Evolutionary conservation across 2,888 invertebrate species (phyloP), one percentile per base, ranked within the genome.

Genomic region (Plebejus melissa): DNA sequence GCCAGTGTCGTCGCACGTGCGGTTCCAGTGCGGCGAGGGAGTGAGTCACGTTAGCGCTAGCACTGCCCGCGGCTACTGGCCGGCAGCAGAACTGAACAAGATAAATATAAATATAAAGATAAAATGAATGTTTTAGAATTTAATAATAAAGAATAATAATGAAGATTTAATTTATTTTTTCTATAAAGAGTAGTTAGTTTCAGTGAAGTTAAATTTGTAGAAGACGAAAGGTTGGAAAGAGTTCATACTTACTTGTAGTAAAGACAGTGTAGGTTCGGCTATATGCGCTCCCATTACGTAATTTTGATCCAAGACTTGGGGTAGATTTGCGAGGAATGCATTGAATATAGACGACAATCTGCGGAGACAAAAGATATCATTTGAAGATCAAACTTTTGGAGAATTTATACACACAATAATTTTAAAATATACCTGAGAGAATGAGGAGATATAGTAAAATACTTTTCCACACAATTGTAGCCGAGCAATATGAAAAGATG

Each of bases 281-380:
- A 99, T 95, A 77, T 96, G 95, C 81, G 97, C 97, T 0, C 99
- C 99, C 94, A 99, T 98, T 79, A 97, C 94, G 86, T 99, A 98
- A 90, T 99, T 99, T 87, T 98, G 98, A 88, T 99, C 99, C 84
- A 99, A 87, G 13, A 99, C 95, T 94, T 98, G 98, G 0, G 99
- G 98, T 78, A 99, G 90, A 85, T 98, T 98, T 50, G 98, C 96
- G 86, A 99, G 94, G 87, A 99, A 99, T 0, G 98, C 98, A 90
- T 98, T 99, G 91, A 99, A 99, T 1, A 98, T 98, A 0, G 99
- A 97, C 0, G 99, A 98, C 77, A 96, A 95, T 82, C 99, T 97
- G 89, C 2, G 87, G 78, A 74, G 28, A 71, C 72, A 76, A 77
- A 58, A 69, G 74, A 57, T 50, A 69, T n/a, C 69, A 65, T 32